Base-by-base conservation (phyloP, 2,113 vertebrate genomes). In the Oreochromis spilurus region DNA sequence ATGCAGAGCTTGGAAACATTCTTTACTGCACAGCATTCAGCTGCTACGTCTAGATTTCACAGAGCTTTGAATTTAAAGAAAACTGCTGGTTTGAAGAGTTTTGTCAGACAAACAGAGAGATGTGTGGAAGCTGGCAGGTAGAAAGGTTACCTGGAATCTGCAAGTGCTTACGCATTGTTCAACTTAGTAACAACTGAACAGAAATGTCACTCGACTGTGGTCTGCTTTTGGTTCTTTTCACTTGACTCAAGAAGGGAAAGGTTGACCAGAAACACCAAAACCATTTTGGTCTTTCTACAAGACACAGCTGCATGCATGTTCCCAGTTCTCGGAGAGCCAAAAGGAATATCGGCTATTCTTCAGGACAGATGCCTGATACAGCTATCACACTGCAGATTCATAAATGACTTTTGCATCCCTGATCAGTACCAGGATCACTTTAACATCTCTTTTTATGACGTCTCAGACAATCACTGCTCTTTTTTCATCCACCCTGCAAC, bases 291-390 rank as follows among this genome's bases (percentile, higher is more conserved):
- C 50, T 31, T 72, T 21, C 31, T 26, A 4, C 55, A 14, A 58
- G 9, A 81, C 45, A 82, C 29, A 29, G 7, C 36, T 2, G 4
- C 17, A 45, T 75, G 67, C 75, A 17, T 78, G 81, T 81, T 82
- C 43, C 52, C 13, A 36, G 84, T 89, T 60, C 48, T 53, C 26
- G 79, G 31, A 70, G 12, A 75, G 86, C 34, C 67, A 50, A 81
- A 60, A 82, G 83, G 85, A 92, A 92, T 88, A 43, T 84, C 31
- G 85, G n/a, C 45, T 43, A 85, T 90, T 31, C 55, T 14, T 53
- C 60, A 80, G 82, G 58, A 67, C 54, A n/a, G 36, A 67, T 26
- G 38, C 48, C 79, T 70, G 24, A 86, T 83, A 52, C 85, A 90
- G 67, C 34, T 87, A 83, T 89, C 60, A 43, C 19, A 24, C 83